Percentiles rank a stretch among this genome's conserved stretches.
These are phyloP conservation scores for Onychomys torridus DNA, from an alignment of 2,797 vertebrate species.

Conservation along the genomic window DNA sequence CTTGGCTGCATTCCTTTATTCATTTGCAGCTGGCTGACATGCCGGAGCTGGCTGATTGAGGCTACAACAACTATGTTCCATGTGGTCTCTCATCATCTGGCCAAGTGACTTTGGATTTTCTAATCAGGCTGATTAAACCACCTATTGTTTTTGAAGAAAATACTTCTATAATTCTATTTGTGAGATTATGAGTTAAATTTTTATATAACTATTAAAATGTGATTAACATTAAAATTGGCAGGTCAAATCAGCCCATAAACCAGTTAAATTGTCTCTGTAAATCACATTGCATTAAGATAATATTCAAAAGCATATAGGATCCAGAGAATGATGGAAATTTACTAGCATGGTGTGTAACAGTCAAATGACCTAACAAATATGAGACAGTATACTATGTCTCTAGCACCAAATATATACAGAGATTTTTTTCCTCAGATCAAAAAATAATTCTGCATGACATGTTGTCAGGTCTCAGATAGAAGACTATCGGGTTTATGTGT, in stretches of 20 bases:
- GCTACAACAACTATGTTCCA: not conserved
- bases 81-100: not conserved
- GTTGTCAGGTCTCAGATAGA: not conserved
- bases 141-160: not conserved
- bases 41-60: not conserved
- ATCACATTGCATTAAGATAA: not conserved
- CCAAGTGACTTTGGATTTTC: not conserved
- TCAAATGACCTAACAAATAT: not conserved
- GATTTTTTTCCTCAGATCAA: not conserved
- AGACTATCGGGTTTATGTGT: not conserved
- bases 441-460: not conserved
- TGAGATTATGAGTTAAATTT: not conserved
- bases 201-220: not conserved
- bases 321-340: not conserved
- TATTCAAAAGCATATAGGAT: not conserved
- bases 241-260: not conserved
- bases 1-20: not conserved
- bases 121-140: not conserved
- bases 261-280: not conserved
- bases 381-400: not conserved
- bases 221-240: not conserved
- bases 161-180: not conserved
- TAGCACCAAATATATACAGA: not conserved
- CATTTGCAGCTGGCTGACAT: not conserved
- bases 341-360: not conserved